These are phyloP conservation scores for Coenonympha arcania DNA, from an alignment of 2,888 invertebrate species.

Conservation along the genomic window DNA sequence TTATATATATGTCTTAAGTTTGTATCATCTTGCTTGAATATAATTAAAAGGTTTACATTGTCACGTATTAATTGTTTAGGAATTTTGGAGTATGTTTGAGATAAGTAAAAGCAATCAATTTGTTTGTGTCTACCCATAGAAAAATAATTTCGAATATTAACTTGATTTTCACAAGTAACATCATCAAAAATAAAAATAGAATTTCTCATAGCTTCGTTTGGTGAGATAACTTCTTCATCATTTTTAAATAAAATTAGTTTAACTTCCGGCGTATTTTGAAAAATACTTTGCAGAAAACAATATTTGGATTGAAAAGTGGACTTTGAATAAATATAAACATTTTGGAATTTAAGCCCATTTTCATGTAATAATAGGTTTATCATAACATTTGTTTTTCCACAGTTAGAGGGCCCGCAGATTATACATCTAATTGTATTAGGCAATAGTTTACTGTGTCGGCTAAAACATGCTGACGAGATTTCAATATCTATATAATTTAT, in stretches of 20 bases:
- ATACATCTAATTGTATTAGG: constrained; percentile 18
- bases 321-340: constrained; percentile 26
- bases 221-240: constrained; percentile 22
- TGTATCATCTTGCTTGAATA: constrained; percentile 33
- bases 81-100: constrained; percentile 35
- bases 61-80: constrained; percentile 35
- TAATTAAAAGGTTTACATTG: constrained; percentile 28
- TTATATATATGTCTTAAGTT: constrained; percentile 30
- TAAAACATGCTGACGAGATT: neutral
- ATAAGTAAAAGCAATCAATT: constrained; percentile 29
- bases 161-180: constrained; percentile 2
- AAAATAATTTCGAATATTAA: constrained; percentile 24
- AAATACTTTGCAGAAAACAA: constrained; percentile 17
- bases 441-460: constrained; percentile 14
- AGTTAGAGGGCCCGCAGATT: constrained; percentile 26
- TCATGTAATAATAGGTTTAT: constrained; percentile 23
- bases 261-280: constrained; percentile 15
- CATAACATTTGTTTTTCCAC: constrained; percentile 27
- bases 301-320: constrained; percentile 25
- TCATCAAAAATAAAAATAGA: neutral
- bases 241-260: constrained; percentile 14
- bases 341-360: constrained; percentile 23
- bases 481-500: neutral
- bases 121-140: constrained; percentile 22
- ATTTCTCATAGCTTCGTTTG: constrained; percentile 17